Conservation (phyloP, 2,888 invertebrate genomes). For the Autographa gamma region DNA sequence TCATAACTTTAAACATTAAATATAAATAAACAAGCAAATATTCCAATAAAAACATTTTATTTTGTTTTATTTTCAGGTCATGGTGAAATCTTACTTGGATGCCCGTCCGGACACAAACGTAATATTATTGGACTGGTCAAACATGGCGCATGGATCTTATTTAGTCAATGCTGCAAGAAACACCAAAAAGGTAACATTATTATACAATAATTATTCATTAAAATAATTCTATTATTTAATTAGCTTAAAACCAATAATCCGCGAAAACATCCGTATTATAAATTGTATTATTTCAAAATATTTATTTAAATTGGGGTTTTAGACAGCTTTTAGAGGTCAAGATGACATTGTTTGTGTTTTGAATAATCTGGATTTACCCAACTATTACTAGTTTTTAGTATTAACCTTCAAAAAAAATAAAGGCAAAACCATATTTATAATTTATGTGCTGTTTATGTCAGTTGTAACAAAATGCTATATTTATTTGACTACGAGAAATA, state of each 20-base stretch:
- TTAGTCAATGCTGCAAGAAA: slow-evolving; percentile 90
- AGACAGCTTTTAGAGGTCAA: neutral
- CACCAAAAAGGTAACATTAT: slow-evolving; percentile 84
- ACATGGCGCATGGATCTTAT: slow-evolving; percentile 86
- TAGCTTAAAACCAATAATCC: too few relatives aligned
- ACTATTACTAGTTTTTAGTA: too few relatives aligned
- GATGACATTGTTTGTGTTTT: too few relatives aligned
- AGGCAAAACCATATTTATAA: too few relatives aligned
- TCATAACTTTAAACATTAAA: too few relatives aligned
- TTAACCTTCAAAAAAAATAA: too few relatives aligned
- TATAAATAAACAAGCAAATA: neutral
- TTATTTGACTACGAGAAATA: neutral
- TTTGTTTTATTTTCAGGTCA: slow-evolving; percentile 71
- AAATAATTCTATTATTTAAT: too few relatives aligned
- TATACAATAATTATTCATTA: neutral
- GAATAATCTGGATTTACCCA: too few relatives aligned
- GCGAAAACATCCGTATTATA: too few relatives aligned
- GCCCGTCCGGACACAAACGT: slow-evolving; percentile 81
- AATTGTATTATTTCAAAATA: too few relatives aligned
- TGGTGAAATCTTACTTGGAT: slow-evolving; percentile 83
- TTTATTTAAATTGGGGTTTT: neutral
- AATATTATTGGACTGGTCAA: slow-evolving; percentile 86
- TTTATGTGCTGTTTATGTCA: too few relatives aligned
- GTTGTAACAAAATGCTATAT: too few relatives aligned
- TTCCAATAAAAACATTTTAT: neutral